Evolutionary conservation across 2,797 vertebrate genomes (phyloP), one percentile per base, ranked within the genome.

Genomic region (Megalops cyprinoides): DNA sequence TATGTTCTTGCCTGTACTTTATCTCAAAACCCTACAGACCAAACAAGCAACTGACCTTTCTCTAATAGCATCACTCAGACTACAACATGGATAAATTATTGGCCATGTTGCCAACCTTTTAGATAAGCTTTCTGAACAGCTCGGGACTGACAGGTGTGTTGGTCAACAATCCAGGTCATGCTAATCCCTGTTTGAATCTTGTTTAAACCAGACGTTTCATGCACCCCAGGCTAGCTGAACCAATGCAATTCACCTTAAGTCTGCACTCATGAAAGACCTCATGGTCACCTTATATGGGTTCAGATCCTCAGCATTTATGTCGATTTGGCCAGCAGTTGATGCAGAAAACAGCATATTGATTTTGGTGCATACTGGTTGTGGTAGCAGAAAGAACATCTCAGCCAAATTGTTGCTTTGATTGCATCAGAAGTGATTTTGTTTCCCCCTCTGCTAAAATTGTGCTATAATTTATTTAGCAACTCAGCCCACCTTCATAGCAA

Each of bases 321-420:
- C 37, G 65, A 69, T 69, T 69, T 42, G 18, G 65, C 65, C 65
- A 42, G 37, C 39, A 69, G 44, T 69, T 69, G 65, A 69, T 69
- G 65, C 65, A 69, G 65, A 69, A 69, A 69, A 69, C 65, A 42
- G 44, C 65, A 20, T 69, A 69, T 69, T 69, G 65, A 69, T 69
- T 69, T 69, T 42, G 65, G 55, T 12, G 18, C 65, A 42, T 42
- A 65, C 65, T 69, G 65, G n/a, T 69, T 2, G 37, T 18, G 31
- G 37, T 20, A 15, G 65, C 34, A 23, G 37, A 18, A 4, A 8
- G 65, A 37, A 42, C 31, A 18, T 20, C 39, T 4, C 34, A 39
- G 37, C 65, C 5, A 69, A 44, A 69, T 12, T 3, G 18, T 5
- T 8, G 20, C 37, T 69, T 69, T n/a, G 4, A 9, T 37, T 23